phyloP scores from a whole-genome alignment of 2,888 invertebrate genomes.

The Gibbula magus region DNA sequence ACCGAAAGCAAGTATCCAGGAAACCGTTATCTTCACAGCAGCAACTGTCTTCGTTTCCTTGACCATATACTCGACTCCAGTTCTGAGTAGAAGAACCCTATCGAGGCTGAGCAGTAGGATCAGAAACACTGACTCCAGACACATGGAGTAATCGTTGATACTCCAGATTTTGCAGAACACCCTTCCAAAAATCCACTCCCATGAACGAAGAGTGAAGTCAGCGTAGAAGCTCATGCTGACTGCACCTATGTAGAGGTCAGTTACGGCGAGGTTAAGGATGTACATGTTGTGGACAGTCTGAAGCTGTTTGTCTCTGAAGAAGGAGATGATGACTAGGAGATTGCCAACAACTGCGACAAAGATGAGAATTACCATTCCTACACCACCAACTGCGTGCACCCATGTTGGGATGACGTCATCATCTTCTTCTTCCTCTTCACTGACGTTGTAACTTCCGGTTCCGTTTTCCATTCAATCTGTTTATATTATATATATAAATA shows the following conservation, averaged over 20 bases:
- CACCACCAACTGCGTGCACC: not conserved
- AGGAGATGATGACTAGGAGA: constrained; percentile 51
- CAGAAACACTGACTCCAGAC: constrained; percentile 50
- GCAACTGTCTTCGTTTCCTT: constrained; percentile 47
- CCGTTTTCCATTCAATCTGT: no score
- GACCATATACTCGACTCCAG: constrained; percentile 46
- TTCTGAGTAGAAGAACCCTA: constrained; percentile 47
- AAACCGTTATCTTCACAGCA: constrained; percentile 36
- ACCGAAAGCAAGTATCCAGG: constrained; percentile 52
- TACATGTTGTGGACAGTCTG: constrained; percentile 54
- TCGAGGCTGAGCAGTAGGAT: constrained; percentile 58
- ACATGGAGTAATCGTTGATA: constrained; percentile 53
- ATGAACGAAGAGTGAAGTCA: constrained; percentile 48
- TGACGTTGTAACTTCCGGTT: no score
- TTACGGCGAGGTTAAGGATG: constrained; percentile 55
- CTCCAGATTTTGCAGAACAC: constrained; percentile 55
- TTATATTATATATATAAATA: no score
- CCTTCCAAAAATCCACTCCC: constrained; percentile 56
- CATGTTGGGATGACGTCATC: not conserved
- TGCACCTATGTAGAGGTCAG: constrained; percentile 51
- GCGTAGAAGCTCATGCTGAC: constrained; percentile 59
- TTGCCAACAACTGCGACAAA: constrained; percentile 53
- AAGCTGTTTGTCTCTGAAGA: constrained; percentile 46
- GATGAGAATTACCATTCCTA: constrained; percentile 40
- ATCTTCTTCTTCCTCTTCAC: not conserved